Evolutionary conservation across 2,113 vertebrate genomes (phyloP).

Genomic region (Ascaphus truei): DNA sequence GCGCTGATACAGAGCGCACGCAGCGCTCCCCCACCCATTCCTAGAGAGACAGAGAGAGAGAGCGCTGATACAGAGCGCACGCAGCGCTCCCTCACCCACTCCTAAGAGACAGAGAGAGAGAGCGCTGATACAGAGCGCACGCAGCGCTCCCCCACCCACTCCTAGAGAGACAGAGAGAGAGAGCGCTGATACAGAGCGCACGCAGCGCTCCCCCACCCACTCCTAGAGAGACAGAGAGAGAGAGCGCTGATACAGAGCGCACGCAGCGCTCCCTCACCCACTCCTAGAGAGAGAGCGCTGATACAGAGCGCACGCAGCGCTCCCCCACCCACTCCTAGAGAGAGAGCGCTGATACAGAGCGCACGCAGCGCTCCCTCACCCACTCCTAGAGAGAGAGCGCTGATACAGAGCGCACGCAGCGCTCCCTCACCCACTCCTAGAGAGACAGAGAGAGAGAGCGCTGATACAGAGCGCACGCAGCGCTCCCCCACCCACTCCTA

Average conservation of each 20-base stretch:
- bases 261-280: slow-evolving; percentile 97
- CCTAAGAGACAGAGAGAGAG: slow-evolving; percentile 59
- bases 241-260: slow-evolving; percentile 69
- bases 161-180: slow-evolving; percentile 55
- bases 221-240: slow-evolving; percentile 61
- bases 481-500: slow-evolving; percentile 98
- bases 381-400: slow-evolving; percentile 72
- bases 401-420: slow-evolving; percentile 83
- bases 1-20: slow-evolving; percentile 73
- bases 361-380: slow-evolving; percentile 96
- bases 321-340: slow-evolving; percentile 96
- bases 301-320: slow-evolving; percentile 84
- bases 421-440: slow-evolving; percentile 97
- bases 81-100: slow-evolving; percentile 97
- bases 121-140: slow-evolving; percentile 70
- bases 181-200: slow-evolving; percentile 74
- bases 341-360: slow-evolving; percentile 54
- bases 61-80: slow-evolving; percentile 74
- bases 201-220: slow-evolving; percentile 96
- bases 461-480: slow-evolving; percentile 80
- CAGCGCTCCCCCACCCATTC: slow-evolving; percentile 98
- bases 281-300: slow-evolving; percentile 64
- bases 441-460: background rate
- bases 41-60: slow-evolving; percentile 48
- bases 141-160: slow-evolving; percentile 97